Evolutionary conservation across 2,113 vertebrate genomes (phyloP), one percentile per base, ranked within the genome.

Genomic region (Upupa epops): DNA sequence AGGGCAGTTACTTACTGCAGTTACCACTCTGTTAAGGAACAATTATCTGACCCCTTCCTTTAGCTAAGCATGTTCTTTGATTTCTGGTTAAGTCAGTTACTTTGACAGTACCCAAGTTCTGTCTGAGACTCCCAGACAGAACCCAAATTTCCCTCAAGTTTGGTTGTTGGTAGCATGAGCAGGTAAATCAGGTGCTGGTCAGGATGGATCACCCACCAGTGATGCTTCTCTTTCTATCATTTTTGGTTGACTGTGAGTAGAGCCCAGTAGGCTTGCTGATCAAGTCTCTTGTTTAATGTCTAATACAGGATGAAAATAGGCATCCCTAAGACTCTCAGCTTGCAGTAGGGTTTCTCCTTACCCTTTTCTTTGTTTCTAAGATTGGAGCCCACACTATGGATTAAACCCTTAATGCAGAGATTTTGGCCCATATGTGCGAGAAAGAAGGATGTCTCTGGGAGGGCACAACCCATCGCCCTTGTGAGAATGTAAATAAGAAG

Each of bases 131-230:
- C 46, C 48, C 25, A 45, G 59, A 26, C 63, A 82, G 54, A 88
- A 71, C 28, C 18, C 32, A 69, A 56, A 12, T 13, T 64, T 87
- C 40, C 24, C 40, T 54, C 0, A 0, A 55, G 42, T 34, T 18
- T 58, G 82, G 52, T 42, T 61, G 60, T 65, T 70, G 83, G 60
- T 83, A 93, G 13, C 0, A 3, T 11, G 8, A 70, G 56, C 36
- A 45, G 56, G 56, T 49, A 75, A 68, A 32, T 55, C 1, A 8
- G 32, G 31, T 63, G 42, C 68, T 71, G 58, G 26, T 80, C 54
- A 59, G 66, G 24, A 49, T 95, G 92, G 92, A 63, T 85, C 86
- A 92, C 54, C 8, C 66, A 59, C 58, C 37, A 88, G 83, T 82
- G 88, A 85, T 63, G 37, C 21, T 81, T 70, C 56, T 34, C 65